These are phyloP conservation scores for Argyresthia goedartella DNA, from an alignment of 2,888 invertebrate species.

Conservation along the genomic window DNA sequence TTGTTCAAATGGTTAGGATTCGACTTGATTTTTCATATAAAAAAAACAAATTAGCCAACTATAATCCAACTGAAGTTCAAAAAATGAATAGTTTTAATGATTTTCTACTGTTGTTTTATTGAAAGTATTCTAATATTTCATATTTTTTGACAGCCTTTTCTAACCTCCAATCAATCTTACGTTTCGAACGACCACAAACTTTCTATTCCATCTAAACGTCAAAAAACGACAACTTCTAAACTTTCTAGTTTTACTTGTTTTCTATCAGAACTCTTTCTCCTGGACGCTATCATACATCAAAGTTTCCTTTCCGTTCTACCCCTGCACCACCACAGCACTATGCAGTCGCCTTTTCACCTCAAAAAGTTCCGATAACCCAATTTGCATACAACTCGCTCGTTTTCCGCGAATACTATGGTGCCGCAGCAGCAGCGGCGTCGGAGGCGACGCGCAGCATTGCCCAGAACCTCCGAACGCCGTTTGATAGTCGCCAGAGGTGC, in stretches of 20 bases:
- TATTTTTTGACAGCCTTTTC: too few species aligned
- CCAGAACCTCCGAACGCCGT: conserved; percentile 76
- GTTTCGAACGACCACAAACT: not conserved
- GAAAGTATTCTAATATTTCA: too few species aligned
- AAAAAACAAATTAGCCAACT: too few species aligned
- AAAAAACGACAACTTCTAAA: not conserved
- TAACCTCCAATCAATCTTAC: too few species aligned
- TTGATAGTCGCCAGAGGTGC: conserved; percentile 89
- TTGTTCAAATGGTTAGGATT: not conserved
- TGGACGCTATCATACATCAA: not conserved
- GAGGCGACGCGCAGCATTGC: conserved; percentile 48
- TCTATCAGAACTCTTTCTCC: not conserved
- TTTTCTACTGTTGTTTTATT: not conserved
- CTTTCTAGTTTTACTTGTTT: conserved; percentile 3
- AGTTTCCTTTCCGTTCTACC: not conserved
- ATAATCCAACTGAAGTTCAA: not conserved
- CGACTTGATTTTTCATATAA: too few species aligned
- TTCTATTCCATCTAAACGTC: conserved; percentile 1
- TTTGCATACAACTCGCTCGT: not conserved
- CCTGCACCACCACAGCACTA: not conserved
- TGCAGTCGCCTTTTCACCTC: too few species aligned
- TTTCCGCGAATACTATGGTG: conserved; percentile 30
- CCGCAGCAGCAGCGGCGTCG: conserved; percentile 61
- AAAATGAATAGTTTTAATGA: not conserved
- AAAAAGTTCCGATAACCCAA: not conserved